phyloP scores from a whole-genome alignment of 2,797 vertebrate genomes.

The Cyprinodon diabolis region DNA sequence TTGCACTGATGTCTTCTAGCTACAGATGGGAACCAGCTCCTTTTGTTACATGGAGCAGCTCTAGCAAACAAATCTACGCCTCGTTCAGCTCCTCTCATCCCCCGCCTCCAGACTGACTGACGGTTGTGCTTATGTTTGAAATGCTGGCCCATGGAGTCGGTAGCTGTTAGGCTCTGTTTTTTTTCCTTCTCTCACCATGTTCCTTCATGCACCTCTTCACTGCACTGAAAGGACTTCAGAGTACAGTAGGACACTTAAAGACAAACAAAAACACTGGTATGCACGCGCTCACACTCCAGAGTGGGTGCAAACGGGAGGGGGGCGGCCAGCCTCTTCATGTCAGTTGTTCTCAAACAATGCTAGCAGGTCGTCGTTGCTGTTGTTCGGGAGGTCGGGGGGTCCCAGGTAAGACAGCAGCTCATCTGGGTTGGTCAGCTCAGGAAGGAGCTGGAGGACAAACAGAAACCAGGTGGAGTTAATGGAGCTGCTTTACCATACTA shows the following conservation, averaged over 20 bases:
- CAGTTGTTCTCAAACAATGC: slow-evolving; percentile 97
- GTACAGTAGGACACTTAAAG: slow-evolving; percentile 44
- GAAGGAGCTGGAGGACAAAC: slow-evolving; percentile 84
- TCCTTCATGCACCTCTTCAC: slow-evolving; percentile 24
- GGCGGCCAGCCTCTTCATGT: slow-evolving; percentile 39
- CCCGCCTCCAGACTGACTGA: slow-evolving; percentile 35
- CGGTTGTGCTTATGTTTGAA: slow-evolving; percentile 58
- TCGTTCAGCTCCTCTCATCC: background rate
- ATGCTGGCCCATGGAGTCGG: slow-evolving; percentile 60
- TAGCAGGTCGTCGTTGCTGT: slow-evolving; percentile 93
- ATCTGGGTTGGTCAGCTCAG: slow-evolving; percentile 94
- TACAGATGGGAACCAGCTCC: background rate
- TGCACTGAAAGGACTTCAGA: slow-evolving; percentile 23
- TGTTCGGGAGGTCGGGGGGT: slow-evolving; percentile 92
- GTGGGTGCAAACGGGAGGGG: slow-evolving; percentile 16
- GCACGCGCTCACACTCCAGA: slow-evolving; percentile 11
- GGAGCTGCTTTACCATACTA: background rate
- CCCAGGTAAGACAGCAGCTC: slow-evolving; percentile 96
- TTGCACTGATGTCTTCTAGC: background rate
- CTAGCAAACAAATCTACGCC: background rate
- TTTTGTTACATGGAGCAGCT: background rate
- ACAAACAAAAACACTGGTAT: slow-evolving; percentile 32
- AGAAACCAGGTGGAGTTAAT: background rate
- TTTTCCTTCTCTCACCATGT: slow-evolving; percentile 15
- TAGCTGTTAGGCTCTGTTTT: slow-evolving; percentile 18